Percentiles rank a stretch among this genome's conserved stretches.
Evolutionary conservation across 2,888 invertebrate genomes (phyloP).

Genomic region (Noctua janthina): DNA sequence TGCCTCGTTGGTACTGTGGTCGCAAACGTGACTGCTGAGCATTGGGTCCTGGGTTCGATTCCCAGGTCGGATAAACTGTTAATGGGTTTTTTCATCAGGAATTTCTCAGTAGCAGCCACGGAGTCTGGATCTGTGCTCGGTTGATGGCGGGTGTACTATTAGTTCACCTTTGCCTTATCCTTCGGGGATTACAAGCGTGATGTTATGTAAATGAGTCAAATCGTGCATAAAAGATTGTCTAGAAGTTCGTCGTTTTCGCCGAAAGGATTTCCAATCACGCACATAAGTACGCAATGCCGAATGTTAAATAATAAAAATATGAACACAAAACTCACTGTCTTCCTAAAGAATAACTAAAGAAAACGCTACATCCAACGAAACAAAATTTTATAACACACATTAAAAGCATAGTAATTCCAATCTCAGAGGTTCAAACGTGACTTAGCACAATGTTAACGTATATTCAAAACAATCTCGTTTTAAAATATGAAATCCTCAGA

Average conservation of each 20-base stretch:
- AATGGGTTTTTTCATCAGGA: neutral
- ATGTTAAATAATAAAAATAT: neutral
- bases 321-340: neutral
- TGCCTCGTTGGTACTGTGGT: too few species aligned
- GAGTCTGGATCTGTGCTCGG: neutral
- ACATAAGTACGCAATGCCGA: neutral
- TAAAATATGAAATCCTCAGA: constrained; percentile 88
- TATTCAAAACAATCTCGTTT: constrained; percentile 86
- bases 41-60: neutral
- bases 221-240: neutral
- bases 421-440: constrained; percentile 76
- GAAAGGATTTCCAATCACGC: neutral
- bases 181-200: too few species aligned
- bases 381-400: constrained; percentile 34
- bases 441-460: constrained; percentile 80
- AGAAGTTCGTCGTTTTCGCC: neutral
- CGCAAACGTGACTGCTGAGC: neutral
- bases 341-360: neutral
- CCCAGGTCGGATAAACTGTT: neutral
- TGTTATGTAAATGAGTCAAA: neutral
- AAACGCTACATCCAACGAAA: neutral
- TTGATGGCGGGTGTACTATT: too few species aligned
- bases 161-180: too few species aligned
- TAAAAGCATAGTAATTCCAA: constrained; percentile 59
- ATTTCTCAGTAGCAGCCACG: neutral